phyloP scores from a whole-genome alignment of 2,797 vertebrate genomes.

The Phrynocephalus guinanensis region DNA sequence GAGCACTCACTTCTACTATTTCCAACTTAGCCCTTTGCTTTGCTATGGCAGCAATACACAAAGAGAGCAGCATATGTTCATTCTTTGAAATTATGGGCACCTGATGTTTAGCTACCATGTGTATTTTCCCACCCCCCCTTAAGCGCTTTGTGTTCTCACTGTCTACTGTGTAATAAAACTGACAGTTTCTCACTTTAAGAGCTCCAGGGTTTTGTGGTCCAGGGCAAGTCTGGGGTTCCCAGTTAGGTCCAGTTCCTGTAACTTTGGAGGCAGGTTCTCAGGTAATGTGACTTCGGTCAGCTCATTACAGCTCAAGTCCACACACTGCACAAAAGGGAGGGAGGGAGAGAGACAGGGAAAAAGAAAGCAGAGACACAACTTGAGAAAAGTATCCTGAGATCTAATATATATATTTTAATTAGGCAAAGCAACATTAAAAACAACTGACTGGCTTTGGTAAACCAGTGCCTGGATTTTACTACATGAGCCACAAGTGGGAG shows the following conservation, averaged over 20 bases:
- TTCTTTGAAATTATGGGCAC: background rate
- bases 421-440: background rate
- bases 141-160: background rate
- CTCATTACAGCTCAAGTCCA: slow-evolving; percentile 98
- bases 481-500: background rate
- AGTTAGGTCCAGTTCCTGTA: slow-evolving; percentile 96
- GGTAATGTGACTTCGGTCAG: slow-evolving; percentile 91
- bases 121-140: background rate
- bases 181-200: slow-evolving; percentile 88
- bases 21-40: slow-evolving; percentile 49
- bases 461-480: background rate
- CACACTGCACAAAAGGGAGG: slow-evolving; percentile 82
- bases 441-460: background rate
- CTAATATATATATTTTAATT: background rate
- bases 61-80: slow-evolving; percentile 41
- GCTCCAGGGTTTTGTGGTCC: slow-evolving; percentile 95
- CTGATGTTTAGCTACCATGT: background rate
- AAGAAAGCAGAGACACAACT: slow-evolving; percentile 1
- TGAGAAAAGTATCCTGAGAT: background rate
- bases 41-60: slow-evolving; percentile 36
- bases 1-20: background rate
- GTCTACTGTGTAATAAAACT: background rate
- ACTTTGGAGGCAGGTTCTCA: slow-evolving; percentile 94
- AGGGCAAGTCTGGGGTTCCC: slow-evolving; percentile 94
- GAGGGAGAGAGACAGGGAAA: slow-evolving; percentile 31